phyloP scores from a whole-genome alignment of 2,888 invertebrate species.

The Dolomedes plantarius region DNA sequence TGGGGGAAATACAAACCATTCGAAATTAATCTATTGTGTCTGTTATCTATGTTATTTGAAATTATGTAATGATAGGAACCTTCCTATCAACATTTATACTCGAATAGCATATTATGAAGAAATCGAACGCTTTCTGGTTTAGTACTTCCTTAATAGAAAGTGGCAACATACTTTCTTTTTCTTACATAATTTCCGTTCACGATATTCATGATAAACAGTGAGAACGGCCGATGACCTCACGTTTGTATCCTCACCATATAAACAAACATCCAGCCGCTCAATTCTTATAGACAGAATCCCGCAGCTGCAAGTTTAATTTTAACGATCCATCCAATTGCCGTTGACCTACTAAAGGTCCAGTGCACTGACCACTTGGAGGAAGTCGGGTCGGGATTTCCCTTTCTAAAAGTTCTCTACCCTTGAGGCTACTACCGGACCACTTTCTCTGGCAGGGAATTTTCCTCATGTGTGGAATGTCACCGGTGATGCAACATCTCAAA shows the following conservation, averaged over 20 bases:
- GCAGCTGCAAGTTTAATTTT: not conserved
- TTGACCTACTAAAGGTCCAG: slow-evolving; percentile 8
- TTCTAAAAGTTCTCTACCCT: not conserved
- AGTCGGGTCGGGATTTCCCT: slow-evolving; percentile 2
- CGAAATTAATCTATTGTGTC: no score
- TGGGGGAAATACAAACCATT: no score
- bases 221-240: slow-evolving; percentile 5
- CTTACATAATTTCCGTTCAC: not conserved
- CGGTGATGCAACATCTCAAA: not conserved
- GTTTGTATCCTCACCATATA: not conserved
- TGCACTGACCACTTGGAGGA: not conserved
- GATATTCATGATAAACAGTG: not conserved
- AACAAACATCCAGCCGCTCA: not conserved
- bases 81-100: no score
- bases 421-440: not conserved
- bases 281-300: not conserved
- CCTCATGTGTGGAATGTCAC: not conserved
- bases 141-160: not conserved
- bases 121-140: not conserved
- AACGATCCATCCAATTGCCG: not conserved
- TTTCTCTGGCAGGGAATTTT: not conserved
- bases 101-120: not conserved
- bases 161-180: not conserved
- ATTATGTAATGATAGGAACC: no score
- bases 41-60: no score